phyloP scores from a whole-genome alignment of 2,888 invertebrate species.

The Cryptocephalus moraei region DNA sequence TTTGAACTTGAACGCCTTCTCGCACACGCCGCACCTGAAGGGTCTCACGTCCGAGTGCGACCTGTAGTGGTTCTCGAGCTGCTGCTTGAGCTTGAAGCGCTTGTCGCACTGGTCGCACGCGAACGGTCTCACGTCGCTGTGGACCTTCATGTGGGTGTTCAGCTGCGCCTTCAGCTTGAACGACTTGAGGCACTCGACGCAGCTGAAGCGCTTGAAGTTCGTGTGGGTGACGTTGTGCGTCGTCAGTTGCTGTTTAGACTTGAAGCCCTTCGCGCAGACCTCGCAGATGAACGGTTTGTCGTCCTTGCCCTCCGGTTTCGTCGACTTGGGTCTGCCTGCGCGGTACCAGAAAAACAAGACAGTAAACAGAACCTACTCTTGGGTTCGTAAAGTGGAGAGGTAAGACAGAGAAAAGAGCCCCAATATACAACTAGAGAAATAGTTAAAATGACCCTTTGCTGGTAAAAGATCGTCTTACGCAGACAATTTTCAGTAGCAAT shows the following conservation, averaged over 20 bases:
- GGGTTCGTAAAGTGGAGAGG: no score
- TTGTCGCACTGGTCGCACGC: constrained; percentile 19
- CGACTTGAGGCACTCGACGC: constrained; percentile 15
- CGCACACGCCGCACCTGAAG: constrained; percentile 18
- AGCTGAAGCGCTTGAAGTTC: constrained; percentile 15
- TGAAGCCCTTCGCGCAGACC: constrained; percentile 17
- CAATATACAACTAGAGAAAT: no score
- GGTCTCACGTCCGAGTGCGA: constrained; percentile 16
- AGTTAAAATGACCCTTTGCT: no score
- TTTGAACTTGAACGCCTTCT: constrained; percentile 18
- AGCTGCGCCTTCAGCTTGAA: constrained; percentile 22
- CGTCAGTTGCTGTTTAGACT: constrained; percentile 17
- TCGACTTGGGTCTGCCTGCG: constrained; percentile 5
- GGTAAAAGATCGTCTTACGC: no score
- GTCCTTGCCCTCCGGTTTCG: not conserved
- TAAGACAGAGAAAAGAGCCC: no score
- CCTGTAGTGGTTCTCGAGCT: constrained; percentile 16
- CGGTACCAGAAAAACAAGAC: no score
- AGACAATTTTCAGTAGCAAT: no score
- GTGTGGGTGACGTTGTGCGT: constrained; percentile 15
- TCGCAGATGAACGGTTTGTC: constrained; percentile 12
- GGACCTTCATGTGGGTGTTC: constrained; percentile 16
- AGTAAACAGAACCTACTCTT: no score
- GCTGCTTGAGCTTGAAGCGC: constrained; percentile 21
- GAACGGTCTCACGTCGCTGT: constrained; percentile 16